phyloP scores from a whole-genome alignment of 2,113 vertebrate species.

The Xenopus laevis region DNA sequence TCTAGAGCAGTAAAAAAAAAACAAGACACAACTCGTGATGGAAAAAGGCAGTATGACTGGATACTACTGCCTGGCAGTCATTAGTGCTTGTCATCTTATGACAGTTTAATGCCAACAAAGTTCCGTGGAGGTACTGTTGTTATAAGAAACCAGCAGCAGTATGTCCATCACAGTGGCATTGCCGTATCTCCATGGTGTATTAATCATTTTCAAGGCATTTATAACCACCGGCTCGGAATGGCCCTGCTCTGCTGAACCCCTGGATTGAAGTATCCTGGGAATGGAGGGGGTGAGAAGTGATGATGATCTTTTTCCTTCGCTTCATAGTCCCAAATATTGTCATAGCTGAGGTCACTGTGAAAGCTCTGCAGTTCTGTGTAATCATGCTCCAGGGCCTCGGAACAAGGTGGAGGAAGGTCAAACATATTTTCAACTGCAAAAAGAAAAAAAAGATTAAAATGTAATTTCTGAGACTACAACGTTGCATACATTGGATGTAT shows the following conservation, averaged over 20 bases:
- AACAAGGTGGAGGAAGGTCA: slow-evolving; percentile 20
- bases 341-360: slow-evolving; percentile 54
- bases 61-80: neutral
- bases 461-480: too few relatives aligned
- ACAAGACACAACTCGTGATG: too few relatives aligned
- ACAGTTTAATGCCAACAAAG: too few relatives aligned
- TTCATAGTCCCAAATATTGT: slow-evolving; percentile 58
- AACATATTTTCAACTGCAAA: slow-evolving; percentile 34
- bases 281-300: slow-evolving; percentile 21
- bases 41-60: neutral
- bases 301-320: slow-evolving; percentile 27
- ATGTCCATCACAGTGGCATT: neutral
- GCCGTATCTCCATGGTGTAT: neutral
- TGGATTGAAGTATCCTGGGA: slow-evolving; percentile 40
- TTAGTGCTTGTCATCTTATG: too few relatives aligned
- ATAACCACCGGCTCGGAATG: slow-evolving; percentile 31
- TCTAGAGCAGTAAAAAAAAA: too few relatives aligned
- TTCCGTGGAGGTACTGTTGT: too few relatives aligned
- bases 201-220: neutral
- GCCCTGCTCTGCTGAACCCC: slow-evolving; percentile 41
- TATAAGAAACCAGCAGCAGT: neutral
- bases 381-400: slow-evolving; percentile 46
- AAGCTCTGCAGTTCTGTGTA: slow-evolving; percentile 59
- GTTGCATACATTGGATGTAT: too few relatives aligned
- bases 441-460: neutral